Evolutionary conservation across 2,888 invertebrate species (phyloP).

Genomic region (Dasypogon diadema): DNA sequence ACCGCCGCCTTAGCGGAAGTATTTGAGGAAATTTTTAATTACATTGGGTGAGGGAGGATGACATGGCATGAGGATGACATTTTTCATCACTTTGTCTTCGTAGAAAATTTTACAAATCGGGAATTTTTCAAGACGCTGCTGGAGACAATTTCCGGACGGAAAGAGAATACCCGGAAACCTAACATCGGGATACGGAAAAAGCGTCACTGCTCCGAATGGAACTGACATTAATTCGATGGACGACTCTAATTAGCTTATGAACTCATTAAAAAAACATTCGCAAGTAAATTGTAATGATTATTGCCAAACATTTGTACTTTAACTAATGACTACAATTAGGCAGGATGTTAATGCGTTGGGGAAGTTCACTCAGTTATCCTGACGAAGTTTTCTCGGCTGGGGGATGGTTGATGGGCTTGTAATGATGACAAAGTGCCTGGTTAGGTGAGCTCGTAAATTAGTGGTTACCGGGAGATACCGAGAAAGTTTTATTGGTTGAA

Average conservation of each 20-base stretch:
- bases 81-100: background rate
- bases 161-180: background rate
- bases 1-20: background rate
- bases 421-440: slow-evolving; percentile 55
- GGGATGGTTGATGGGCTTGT: slow-evolving; percentile 53
- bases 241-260: slow-evolving; percentile 48
- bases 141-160: background rate
- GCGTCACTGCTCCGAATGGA: background rate
- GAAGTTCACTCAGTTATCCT: slow-evolving; percentile 23
- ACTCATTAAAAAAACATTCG: slow-evolving; percentile 55
- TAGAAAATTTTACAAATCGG: slow-evolving; percentile 3
- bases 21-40: slow-evolving; percentile 25
- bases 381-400: background rate
- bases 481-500: slow-evolving; percentile 30
- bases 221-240: background rate
- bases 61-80: slow-evolving; percentile 8
- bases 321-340: slow-evolving; percentile 53
- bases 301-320: slow-evolving; percentile 56
- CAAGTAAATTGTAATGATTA: slow-evolving; percentile 55
- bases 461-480: slow-evolving; percentile 21
- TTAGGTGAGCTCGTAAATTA: slow-evolving; percentile 53
- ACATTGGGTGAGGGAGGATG: background rate
- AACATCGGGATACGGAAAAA: background rate
- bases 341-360: slow-evolving; percentile 46
- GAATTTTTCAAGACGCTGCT: background rate